Evolutionary conservation across 2,113 vertebrate species (phyloP), one percentile per base, ranked within the genome.

Genomic region (Syngnathus typhle): DNA sequence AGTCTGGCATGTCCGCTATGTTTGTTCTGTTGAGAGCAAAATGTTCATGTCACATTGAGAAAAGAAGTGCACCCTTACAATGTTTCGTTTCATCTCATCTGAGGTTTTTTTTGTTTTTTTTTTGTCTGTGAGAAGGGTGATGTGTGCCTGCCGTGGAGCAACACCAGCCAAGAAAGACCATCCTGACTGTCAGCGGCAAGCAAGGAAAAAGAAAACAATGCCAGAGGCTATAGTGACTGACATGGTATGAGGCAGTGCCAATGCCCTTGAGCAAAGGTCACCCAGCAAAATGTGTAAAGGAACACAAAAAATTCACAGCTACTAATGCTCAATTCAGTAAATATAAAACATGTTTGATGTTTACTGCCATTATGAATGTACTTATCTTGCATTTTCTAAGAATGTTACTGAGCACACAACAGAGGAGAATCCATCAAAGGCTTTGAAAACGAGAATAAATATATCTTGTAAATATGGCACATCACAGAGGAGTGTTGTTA

Each of bases 221-320:
- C 60, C 41, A 44, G 39, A 62, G 60, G 60, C 60, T 21, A 44
- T 23, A 7, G n/a, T 62, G 41, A 62, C 60, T 62, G 60, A 62
- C 60, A 62, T 62, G 41, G 60, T 44, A 23, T 62, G 60, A 62
- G 60, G 38, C 39, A 44, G 60, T 62, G 60, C 60, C 60, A 62
- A 18, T 62, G 60, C 60, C 60, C 60, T 62, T 62, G 60, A 62
- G 39, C 60, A 62, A 44, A 62, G 60, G 60, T 27, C 60, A 46
- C 60, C 41, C 13, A 4, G 11, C 41, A 44, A 43, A 62, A 44
- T 23, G 60, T 27, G 60, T 13, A 18, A 44, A 62, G 23, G 60
- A 23, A 44, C 21, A 62, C 60, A 27, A 62, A 62, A 21, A 62
- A 44, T 27, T 44, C 27, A 3, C 9, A 61, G 37, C n/a, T 27